Evolutionary conservation across 2,888 invertebrate species (phyloP).

Genomic region (Dolichopus griseipennis): DNA sequence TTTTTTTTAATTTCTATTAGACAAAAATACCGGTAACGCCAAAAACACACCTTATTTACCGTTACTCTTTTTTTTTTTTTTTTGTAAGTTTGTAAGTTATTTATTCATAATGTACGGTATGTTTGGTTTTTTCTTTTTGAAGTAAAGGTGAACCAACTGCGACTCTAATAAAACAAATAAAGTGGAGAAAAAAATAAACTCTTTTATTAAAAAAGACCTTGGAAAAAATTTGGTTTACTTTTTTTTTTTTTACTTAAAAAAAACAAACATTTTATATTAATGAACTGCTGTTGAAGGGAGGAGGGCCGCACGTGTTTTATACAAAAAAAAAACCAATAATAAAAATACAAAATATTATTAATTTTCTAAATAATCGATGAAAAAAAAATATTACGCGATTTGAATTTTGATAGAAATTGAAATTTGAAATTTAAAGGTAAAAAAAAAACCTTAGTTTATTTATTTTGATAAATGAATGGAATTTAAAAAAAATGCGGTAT

Average conservation of each 20-base stretch:
- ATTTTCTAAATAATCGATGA: no score
- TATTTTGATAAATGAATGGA: no score
- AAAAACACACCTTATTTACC: conserved; percentile 1
- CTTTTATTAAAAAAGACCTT: background rate
- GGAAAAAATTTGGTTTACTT: background rate
- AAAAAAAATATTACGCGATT: no score
- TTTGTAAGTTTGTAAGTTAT: no score
- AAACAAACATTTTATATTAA: no score
- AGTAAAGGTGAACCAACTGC: background rate
- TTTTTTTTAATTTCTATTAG: background rate
- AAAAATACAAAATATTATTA: no score
- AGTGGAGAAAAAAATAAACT: background rate
- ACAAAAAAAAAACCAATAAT: no score
- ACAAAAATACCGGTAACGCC: background rate
- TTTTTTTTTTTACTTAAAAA: no score
- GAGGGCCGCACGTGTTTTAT: background rate
- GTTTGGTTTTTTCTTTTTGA: background rate
- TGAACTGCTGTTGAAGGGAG: background rate
- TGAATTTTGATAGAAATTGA: no score
- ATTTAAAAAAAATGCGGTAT: no score
- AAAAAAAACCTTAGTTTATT: no score
- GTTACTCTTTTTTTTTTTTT: background rate
- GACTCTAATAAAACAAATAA: background rate
- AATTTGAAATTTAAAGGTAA: no score
- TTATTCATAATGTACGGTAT: background rate